These are phyloP conservation scores for Yponomeuta evonymella DNA, from an alignment of 2,888 invertebrate species.

Conservation along the genomic window DNA sequence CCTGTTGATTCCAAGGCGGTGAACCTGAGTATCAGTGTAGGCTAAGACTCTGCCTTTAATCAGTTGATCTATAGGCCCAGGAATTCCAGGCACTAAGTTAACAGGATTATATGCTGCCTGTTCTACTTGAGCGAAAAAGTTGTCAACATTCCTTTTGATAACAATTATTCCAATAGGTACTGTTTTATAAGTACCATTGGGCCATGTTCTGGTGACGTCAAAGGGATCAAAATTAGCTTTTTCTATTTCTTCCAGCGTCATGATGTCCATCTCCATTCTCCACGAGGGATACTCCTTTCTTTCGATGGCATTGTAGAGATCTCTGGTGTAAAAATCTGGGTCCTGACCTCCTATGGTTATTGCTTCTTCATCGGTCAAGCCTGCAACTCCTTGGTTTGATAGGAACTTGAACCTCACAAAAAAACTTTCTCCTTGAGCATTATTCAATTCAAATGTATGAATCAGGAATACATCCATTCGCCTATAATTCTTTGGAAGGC, in stretches of 20 bases:
- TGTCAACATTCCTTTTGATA: conserved; percentile 87
- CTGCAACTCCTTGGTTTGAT: conserved; percentile 90
- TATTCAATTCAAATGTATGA: conserved; percentile 92
- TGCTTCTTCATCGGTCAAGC: conserved; percentile 79
- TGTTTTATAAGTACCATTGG: conserved; percentile 84
- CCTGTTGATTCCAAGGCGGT: conserved; percentile 90
- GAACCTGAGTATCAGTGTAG: conserved; percentile 85
- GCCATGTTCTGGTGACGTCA: conserved; percentile 91
- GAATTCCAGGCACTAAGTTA: conserved; percentile 89
- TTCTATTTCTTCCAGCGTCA: conserved; percentile 86
- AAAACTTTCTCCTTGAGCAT: conserved; percentile 79
- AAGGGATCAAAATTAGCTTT: conserved; percentile 87
- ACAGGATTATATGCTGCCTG: conserved; percentile 89
- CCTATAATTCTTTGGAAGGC: conserved; percentile 91
- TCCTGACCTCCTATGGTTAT: conserved; percentile 79
- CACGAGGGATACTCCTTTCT: conserved; percentile 80
- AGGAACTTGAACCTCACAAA: conserved; percentile 94
- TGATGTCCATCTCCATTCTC: conserved; percentile 84
- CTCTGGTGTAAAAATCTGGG: conserved; percentile 89
- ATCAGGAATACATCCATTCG: conserved; percentile 94
- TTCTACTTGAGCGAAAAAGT: conserved; percentile 90
- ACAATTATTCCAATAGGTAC: conserved; percentile 87
- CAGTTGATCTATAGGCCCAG: conserved; percentile 90
- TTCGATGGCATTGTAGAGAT: conserved; percentile 92
- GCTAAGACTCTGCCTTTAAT: conserved; percentile 84